These are phyloP conservation scores for Pelosia muscerda DNA, from an alignment of 2,888 invertebrate genomes.

Conservation along the genomic window DNA sequence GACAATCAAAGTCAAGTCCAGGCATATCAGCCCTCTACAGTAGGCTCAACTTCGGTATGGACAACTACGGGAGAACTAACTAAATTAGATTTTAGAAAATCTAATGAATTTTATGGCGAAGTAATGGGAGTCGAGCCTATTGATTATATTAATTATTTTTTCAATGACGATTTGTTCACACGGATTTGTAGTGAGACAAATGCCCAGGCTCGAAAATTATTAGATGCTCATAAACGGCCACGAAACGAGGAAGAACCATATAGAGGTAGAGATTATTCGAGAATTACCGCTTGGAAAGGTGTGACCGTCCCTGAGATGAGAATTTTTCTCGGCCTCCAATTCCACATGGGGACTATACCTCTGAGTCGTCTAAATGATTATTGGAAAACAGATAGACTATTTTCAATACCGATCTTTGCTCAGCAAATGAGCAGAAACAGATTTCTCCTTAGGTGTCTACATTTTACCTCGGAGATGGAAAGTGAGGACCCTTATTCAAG, in stretches of 20 bases:
- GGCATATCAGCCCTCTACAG: constrained; percentile 16
- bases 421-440: constrained; percentile 42
- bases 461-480: constrained; percentile 50
- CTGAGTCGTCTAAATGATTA: constrained; percentile 8
- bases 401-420: constrained; percentile 35
- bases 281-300: constrained; percentile 20
- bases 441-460: constrained; percentile 29
- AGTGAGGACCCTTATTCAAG: constrained; percentile 43
- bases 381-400: constrained; percentile 3
- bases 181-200: constrained; percentile 28
- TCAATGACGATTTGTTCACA: constrained; percentile 21
- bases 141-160: constrained; percentile 15
- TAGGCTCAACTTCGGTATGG: background rate
- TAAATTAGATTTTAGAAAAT: background rate
- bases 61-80: background rate
- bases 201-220: constrained; percentile 15
- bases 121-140: too few species aligned
- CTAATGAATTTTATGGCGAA: background rate
- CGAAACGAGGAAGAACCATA: constrained; percentile 4
- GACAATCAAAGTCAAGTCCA: constrained; percentile 17
- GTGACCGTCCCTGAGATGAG: constrained; percentile 20
- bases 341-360: constrained; percentile 28
- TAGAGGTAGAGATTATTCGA: constrained; percentile 5
- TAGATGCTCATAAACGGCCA: constrained; percentile 16
- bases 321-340: constrained; percentile 30